Evolutionary conservation across 2,797 vertebrate species (phyloP).

Genomic region (Crax fasciolata): DNA sequence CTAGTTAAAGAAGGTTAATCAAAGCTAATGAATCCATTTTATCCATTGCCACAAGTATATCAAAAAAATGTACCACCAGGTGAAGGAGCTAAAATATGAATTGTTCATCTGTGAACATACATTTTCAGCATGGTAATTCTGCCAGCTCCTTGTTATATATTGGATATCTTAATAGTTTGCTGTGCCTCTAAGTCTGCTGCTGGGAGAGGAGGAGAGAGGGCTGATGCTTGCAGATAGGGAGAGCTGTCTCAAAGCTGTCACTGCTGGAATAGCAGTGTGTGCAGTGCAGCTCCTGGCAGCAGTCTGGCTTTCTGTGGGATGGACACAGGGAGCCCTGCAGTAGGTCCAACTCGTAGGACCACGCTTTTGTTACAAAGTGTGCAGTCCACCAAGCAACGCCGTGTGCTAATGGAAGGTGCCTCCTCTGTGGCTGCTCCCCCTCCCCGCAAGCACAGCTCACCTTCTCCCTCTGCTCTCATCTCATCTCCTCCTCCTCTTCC

Average conservation of each 20-base stretch:
- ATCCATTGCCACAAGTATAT: conserved; percentile 79
- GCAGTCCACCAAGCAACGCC: not conserved
- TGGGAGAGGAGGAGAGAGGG: conserved; percentile 10
- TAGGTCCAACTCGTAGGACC: conserved; percentile 52
- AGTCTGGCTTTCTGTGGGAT: conserved; percentile 29
- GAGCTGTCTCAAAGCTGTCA: not conserved
- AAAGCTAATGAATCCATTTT: conserved; percentile 87
- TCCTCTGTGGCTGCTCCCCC: not conserved
- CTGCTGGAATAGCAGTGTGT: not conserved
- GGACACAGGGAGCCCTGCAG: conserved; percentile 20
- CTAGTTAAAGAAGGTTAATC: conserved; percentile 87
- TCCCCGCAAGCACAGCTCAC: not conserved
- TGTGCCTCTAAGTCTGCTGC: not conserved
- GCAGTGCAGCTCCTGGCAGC: conserved; percentile 59
- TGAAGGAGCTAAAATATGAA: conserved; percentile 71
- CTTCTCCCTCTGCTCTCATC: not conserved
- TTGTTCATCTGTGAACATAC: conserved; percentile 56
- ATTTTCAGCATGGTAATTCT: conserved; percentile 70
- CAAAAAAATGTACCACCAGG: conserved; percentile 72
- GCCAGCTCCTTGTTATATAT: conserved; percentile 20
- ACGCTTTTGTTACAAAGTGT: conserved; percentile 29
- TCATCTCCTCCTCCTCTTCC: not conserved
- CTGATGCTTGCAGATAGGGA: conserved; percentile 15
- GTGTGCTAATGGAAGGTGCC: conserved; percentile 18
- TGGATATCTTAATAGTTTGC: conserved; percentile 38